Evolutionary conservation across 1,140 invertebrate species (phyloP).

Genomic region (Periplaneta americana): DNA sequence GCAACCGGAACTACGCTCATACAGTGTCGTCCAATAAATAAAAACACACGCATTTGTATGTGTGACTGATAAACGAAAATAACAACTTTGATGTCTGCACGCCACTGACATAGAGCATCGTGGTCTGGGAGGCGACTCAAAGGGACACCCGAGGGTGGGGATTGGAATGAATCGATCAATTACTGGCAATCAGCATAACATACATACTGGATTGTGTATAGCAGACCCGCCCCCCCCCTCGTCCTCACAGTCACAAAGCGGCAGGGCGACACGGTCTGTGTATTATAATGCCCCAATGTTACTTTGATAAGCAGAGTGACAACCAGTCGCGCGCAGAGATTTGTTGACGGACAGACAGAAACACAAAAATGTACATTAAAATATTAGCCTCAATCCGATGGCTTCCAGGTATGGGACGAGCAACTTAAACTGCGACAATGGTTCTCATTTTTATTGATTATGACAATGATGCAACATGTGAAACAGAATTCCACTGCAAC

Average conservation of each 20-base stretch:
- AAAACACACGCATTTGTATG: too few relatives aligned
- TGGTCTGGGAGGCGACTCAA: neutral
- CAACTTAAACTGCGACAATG: neutral
- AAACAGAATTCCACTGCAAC: neutral
- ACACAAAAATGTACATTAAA: neutral
- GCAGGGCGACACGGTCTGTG: neutral
- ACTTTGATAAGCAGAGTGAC: neutral
- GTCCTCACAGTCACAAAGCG: neutral
- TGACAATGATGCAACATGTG: neutral
- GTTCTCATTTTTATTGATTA: neutral
- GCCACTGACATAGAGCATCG: neutral
- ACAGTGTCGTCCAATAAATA: too few relatives aligned
- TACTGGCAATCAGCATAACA: neutral
- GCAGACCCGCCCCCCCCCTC: neutral
- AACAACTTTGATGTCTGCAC: neutral
- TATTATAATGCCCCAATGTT: neutral
- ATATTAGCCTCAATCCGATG: neutral
- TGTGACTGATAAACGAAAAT: too few relatives aligned
- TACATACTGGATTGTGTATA: neutral
- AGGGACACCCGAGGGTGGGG: neutral
- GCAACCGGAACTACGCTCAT: too few relatives aligned
- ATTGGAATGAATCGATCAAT: neutral
- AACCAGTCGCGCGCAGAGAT: neutral
- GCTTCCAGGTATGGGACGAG: neutral
- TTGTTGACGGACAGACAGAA: neutral